phyloP scores from a whole-genome alignment of 2,888 invertebrate genomes.

The Strigamia crassipes region DNA sequence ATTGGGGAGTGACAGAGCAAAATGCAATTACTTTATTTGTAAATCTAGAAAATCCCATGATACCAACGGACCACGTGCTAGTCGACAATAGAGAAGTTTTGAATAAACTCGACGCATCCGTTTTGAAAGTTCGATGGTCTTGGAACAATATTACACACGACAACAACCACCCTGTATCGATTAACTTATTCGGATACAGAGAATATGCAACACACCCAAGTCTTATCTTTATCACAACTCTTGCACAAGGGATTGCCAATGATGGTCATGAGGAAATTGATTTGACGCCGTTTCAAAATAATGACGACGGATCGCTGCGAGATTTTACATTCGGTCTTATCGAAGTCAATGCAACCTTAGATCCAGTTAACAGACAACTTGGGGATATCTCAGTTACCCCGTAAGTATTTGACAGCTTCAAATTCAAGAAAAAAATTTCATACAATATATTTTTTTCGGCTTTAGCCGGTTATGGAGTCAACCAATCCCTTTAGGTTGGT shows the following conservation, averaged over 20 bases:
- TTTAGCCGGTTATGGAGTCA: slow-evolving; percentile 80
- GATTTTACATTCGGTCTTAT: slow-evolving; percentile 85
- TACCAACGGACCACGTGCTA: slow-evolving; percentile 73
- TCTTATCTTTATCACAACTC: slow-evolving; percentile 72
- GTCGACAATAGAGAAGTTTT: slow-evolving; percentile 70
- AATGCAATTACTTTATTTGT: no score
- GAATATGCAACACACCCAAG: slow-evolving; percentile 81
- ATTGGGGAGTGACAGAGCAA: no score
- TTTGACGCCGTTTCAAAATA: slow-evolving; percentile 72
- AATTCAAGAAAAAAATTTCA: no score
- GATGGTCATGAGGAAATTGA: slow-evolving; percentile 74
- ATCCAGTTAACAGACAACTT: slow-evolving; percentile 72
- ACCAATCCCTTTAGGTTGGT: slow-evolving; percentile 91
- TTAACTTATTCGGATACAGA: slow-evolving; percentile 86
- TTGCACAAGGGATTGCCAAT: slow-evolving; percentile 63
- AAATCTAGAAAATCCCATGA: slow-evolving; percentile 84
- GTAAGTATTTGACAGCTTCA: background rate
- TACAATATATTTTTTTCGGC: background rate
- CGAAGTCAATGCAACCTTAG: slow-evolving; percentile 78
- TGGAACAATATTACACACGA: slow-evolving; percentile 82
- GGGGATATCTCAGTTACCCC: background rate
- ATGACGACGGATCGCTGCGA: slow-evolving; percentile 68
- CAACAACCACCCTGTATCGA: slow-evolving; percentile 73
- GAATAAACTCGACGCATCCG: slow-evolving; percentile 73
- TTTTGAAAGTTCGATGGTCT: slow-evolving; percentile 81